Evolutionary conservation across 2,888 invertebrate genomes (phyloP).

Genomic region (Drosophila tanythrix): DNA sequence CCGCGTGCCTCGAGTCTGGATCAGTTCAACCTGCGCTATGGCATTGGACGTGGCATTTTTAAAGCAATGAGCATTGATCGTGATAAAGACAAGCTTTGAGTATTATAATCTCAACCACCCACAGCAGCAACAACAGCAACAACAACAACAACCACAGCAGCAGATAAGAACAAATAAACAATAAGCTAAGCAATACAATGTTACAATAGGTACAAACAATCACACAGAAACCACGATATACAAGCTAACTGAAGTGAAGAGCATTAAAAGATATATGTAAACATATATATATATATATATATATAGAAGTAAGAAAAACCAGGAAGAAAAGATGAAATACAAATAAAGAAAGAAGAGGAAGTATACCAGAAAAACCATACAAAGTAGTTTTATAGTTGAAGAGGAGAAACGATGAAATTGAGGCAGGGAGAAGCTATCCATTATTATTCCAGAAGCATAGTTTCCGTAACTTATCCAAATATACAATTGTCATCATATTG

Average conservation of each 20-base stretch:
- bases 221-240: constrained; percentile 24
- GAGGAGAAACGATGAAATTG: constrained; percentile 10
- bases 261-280: constrained; percentile 34
- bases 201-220: constrained; percentile 57
- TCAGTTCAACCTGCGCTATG: constrained; percentile 83
- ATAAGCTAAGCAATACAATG: constrained; percentile 61
- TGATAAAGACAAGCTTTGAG: constrained; percentile 85
- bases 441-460: constrained; percentile 24
- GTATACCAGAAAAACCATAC: neutral
- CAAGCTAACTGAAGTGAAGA: constrained; percentile 15
- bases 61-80: constrained; percentile 85
- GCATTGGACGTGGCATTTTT: constrained; percentile 82
- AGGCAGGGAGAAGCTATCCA: constrained; percentile 37
- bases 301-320: constrained; percentile 10
- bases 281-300: constrained; percentile 12
- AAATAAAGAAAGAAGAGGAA: constrained; percentile 1
- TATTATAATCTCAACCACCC: constrained; percentile 68
- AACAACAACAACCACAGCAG: constrained; percentile 9
- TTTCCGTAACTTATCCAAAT: neutral
- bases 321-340: constrained; percentile 1
- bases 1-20: constrained; percentile 84
- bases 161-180: constrained; percentile 37
- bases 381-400: constrained; percentile 14
- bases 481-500: neutral
- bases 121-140: constrained; percentile 15